Evolutionary conservation across 2,888 invertebrate genomes (phyloP), one percentile per base, ranked within the genome.

Genomic region (Lasioglossum oenotherae): DNA sequence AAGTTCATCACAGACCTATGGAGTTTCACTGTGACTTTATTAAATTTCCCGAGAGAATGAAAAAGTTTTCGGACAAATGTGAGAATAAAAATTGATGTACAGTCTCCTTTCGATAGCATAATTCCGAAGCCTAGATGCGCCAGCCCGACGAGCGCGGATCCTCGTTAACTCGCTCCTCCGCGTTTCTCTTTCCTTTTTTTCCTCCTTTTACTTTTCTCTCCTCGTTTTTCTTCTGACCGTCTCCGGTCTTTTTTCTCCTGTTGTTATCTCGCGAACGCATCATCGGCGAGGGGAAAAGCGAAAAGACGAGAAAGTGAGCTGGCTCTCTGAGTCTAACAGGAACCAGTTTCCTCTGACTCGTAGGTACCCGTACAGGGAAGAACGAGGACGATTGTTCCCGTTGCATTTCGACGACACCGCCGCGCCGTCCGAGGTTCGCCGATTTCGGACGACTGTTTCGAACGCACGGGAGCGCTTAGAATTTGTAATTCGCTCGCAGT

Each of bases 321-420:
- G 46, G 82, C 84, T 82, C 87, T 88, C 86, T 80, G 88, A 85
- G 85, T 80, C 84, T 88, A 84, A 88, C 89, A 87, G 77, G 88
- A 93, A 93, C 93, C 92, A 92, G 93, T 93, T 93, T 92, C 38
- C 38, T 91, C 89, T 82, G 88, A 77, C 80, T n/a, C 77, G 41
- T 76, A 80, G 81, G 38, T 10, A 31, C 31, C 64, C 64, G 16
- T 53, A 2, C 49, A 53, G 49, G 19, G 64, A 64, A 31, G 64
- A 64, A 64, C 64, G 31, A 31, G 64, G 19, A 64, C 64, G 64
- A 64, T 38, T 83, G 85, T 86, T 87, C 84, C 88, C 89, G 88
- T 87, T 82, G 81, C 88, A 88, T 85, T n/a, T 85, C 84, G 78
- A 78, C 83, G 88, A 89, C 88, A 89, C 90, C 8, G 8, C 3